Conservation (phyloP, 2,113 vertebrate genomes). For the Oceanites oceanicus region DNA sequence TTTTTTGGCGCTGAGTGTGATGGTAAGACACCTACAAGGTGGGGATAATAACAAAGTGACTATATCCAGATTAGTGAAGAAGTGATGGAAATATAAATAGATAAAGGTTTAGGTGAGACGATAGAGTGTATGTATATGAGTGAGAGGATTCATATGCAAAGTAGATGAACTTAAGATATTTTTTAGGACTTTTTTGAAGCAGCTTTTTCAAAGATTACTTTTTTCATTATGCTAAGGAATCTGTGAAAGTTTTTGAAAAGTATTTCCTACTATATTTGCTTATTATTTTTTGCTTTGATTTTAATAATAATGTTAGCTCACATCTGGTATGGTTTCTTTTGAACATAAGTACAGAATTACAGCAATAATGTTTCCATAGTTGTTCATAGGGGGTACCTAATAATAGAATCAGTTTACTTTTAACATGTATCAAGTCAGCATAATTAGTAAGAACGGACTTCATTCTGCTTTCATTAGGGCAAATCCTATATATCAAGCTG, state of each 20-base stretch:
- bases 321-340: background rate
- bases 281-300: background rate
- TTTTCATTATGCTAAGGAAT: background rate
- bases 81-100: background rate
- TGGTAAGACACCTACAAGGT: background rate
- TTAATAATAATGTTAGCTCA: background rate
- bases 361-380: background rate
- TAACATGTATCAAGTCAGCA: background rate
- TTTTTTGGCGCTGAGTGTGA: background rate
- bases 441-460: background rate
- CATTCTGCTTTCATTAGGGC: background rate
- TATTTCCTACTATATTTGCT: background rate
- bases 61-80: background rate
- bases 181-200: background rate
- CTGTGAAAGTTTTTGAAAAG: background rate
- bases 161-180: background rate
- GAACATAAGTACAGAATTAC: background rate
- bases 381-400: background rate
- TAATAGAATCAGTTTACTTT: background rate
- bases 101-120: background rate
- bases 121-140: background rate
- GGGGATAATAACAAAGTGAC: background rate
- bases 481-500: background rate
- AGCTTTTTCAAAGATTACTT: background rate
- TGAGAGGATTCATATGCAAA: background rate